Base-by-base conservation (phyloP, 2,113 vertebrate genomes). In the Acanthochromis polyacanthus region DNA sequence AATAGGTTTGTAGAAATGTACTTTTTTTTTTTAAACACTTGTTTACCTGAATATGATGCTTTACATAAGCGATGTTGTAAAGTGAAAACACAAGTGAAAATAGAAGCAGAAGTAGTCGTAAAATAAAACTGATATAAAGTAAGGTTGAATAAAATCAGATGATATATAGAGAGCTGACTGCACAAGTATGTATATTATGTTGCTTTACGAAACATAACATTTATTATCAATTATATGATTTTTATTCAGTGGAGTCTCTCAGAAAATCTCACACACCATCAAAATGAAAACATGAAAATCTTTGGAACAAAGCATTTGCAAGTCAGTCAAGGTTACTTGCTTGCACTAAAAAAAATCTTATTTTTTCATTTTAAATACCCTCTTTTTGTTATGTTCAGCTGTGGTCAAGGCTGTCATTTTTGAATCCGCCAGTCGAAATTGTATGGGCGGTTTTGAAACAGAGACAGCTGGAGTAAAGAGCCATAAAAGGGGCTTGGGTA, bases 291-390 rank as follows among this genome's bases (percentile, higher is more conserved):
- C 19, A 20, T 2, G 1, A 20, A 52, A 52, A 52, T 52, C 19
- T 20, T 17, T 52, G 50, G 11, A 20, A 58, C 12, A 71, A 71
- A 15, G 1, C 6, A 23, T 60, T 15, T 61, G 6, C 38, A 72
- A 83, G 78, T 78, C 89, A 74, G 94, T 90, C 91, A 63, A 77
- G 57, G 86, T 90, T 88, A 69, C 82, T 50, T 92, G 82, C 94
- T 95, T 94, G 87, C 68, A 86, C 94, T 94, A 32, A 32, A 95
- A 32, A 95, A 90, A 94, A 70, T 71, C 38, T 3, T 6, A 4
- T 28, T 45, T 79, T 28, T 74, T 74, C 15, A 0, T 66, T 22
- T 51, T n/a, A 16, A 30, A 51, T 53, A 32, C 38, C 10, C 16
- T 30, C 10, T 62, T 57, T 60, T 60, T 59, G 23, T 61, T 51